Base-by-base conservation (phyloP, 2,888 invertebrate species). In the Tineola bisselliella region DNA sequence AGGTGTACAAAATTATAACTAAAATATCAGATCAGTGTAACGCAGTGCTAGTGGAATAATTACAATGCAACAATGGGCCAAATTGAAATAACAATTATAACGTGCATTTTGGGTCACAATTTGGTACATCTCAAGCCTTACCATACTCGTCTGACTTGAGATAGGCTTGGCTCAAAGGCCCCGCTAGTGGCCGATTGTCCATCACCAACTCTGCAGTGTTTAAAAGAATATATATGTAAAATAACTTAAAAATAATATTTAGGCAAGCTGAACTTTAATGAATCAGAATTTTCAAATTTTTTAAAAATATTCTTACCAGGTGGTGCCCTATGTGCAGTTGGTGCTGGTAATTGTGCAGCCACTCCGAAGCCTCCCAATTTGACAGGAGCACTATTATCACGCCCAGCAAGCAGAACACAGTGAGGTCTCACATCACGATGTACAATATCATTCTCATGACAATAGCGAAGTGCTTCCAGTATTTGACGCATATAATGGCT, bases 401-500 rank as follows among this genome's bases (percentile, higher is more conserved):
- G 93, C 62, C 96, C 97, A 44, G 99, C 97, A 63, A 99, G 87
- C 59, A 99, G 89, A 60, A 98, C 95, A 88, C 98, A 98, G 74
- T 99, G 98, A 10, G 99, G 99, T 70, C 98, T 93, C 68, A 99
- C 93, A 84, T 99, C 99, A 64, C 99, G 92, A 81, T 99, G 99
- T 70, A 99, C 94, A 69, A 99, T 98, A 83, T 97, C 95, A 78
- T 97, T 97, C 80, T 97, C 97, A 84, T 99, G 99, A 79, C 99
- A 98, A 88, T 99, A 99, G 70, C 96, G 91, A 61, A 99, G 87
- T 1, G 99, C 98, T 79, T 99, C 98, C 66, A 99, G 88, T 65
- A 99, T 96, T 87, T 99, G 99, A 61, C 97, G 92, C 95, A 99
- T 96, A 89, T 99, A 99, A 88, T 99, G 99, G 79, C 98, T 97